Evolutionary conservation across 2,888 invertebrate genomes (phyloP), one percentile per base, ranked within the genome.

Genomic region (Tetheella fluctuosa): DNA sequence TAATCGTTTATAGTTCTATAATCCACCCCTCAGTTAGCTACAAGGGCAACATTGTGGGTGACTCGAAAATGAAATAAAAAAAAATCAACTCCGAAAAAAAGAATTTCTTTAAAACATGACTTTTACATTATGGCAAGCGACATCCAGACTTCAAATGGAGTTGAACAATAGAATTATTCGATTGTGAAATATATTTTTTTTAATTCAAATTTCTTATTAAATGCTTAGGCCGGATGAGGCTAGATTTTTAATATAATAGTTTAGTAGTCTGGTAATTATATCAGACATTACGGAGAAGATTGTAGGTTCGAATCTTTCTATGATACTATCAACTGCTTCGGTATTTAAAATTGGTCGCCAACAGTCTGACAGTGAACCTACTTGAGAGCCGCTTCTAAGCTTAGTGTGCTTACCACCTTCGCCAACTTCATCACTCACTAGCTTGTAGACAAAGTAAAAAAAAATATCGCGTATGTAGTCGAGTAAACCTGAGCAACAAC

Each of bases 1-100:
- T 48, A 48, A 20, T 48, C 0, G 55, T 77, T 79, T 15, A 0
- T 73, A 79, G 23, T 57, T 79, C 88, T 81, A 64, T 52, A 54
- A 8, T 30, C 66, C 81, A 85, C 88, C 90, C 90, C 85, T 77
- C 82, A 78, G 64, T 62, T 67, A 64, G 61, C 66, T 71, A 85
- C 80, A 79, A 80, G 83, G 68, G 80, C 83, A 88, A 88, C 85
- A 81, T 88, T 90, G 89, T 90, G 90, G 91, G 91, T 91, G 90
- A 89, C 85, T 86, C 79, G 69, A 79, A 84, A 81, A 81, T 79
- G 76, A 78, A 82, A 80, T 76, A 76, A 69, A 76, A 80, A 90
- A 88, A 87, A 88, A 76, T 68, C 72, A 79, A 73, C 67, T 76
- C 71, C 59, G 39, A 71, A 83, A 82, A 83, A 83, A 79, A 68